These are phyloP conservation scores for Globodera rostochiensis DNA, from an alignment of 1,140 invertebrate genomes.

Conservation along the genomic window DNA sequence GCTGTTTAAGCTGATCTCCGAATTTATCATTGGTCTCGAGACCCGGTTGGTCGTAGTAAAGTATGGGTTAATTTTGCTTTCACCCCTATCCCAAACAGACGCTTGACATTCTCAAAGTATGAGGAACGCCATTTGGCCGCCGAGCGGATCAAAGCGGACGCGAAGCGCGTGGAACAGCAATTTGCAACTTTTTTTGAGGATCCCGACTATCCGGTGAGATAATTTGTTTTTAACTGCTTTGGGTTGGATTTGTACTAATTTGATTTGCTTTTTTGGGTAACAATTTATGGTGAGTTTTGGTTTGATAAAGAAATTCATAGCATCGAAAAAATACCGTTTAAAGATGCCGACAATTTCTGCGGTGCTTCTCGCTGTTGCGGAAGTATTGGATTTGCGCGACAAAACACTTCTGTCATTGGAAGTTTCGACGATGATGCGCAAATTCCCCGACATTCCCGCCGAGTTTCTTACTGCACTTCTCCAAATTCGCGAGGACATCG, in stretches of 20 bases:
- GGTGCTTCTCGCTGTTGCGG: constrained; percentile 48
- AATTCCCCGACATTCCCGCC: constrained; percentile 50
- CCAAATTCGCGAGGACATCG: constrained; percentile 39
- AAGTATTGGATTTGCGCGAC: constrained; percentile 49
- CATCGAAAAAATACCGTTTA: constrained; percentile 9
- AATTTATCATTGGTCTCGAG: constrained; percentile 53
- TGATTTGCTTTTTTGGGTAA: too few relatives aligned
- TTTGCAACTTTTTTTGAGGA: constrained; percentile 40
- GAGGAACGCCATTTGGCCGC: constrained; percentile 50
- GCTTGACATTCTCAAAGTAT: constrained; percentile 49
- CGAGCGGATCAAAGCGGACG: constrained; percentile 44
- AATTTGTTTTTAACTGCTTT: too few relatives aligned
- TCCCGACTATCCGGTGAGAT: constrained; percentile 38
- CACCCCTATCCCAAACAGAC: constrained; percentile 16
- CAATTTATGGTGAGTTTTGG: background rate
- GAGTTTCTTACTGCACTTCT: constrained; percentile 43
- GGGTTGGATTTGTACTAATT: too few relatives aligned
- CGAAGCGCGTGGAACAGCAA: constrained; percentile 40
- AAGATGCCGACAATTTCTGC: constrained; percentile 41
- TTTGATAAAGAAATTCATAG: background rate
- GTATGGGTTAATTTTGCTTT: background rate
- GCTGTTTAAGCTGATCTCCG: constrained; percentile 45
- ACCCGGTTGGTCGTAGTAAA: constrained; percentile 13
- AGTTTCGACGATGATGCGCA: constrained; percentile 45
- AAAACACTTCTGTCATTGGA: constrained; percentile 47